Evolutionary conservation across 2,797 vertebrate species (phyloP), one percentile per base, ranked within the genome.

Genomic region (Sylvia borin): DNA sequence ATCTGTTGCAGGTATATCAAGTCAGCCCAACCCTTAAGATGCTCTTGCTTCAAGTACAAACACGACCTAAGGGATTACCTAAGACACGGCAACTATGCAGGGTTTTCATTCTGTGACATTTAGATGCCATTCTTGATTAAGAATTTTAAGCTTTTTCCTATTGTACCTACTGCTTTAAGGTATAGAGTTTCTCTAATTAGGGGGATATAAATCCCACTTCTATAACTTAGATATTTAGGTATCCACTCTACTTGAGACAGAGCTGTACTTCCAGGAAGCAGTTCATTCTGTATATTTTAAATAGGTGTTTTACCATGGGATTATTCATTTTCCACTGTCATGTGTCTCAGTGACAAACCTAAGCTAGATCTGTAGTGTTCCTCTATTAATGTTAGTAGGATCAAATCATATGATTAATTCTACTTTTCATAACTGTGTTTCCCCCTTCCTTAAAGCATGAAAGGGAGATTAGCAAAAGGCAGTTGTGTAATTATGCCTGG

Each of bases 21-120:
- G 38, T 91, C 80, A 81, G 85, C 94, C 91, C 95, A 94, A 34
- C 96, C 93, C 79, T 88, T 84, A 61, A 82, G 71, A 76, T 96
- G 68, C 66, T 93, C 13, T 90, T 75, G 34, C 54, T 88, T 96
- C 97, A 97, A 96, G 97, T 97, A 88, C 71, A 91, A 82, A 95
- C 95, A 97, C 0, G 96, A 96, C 91, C 61, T 16, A 51, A 88
- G 15, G 57, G 76, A 73, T 95, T 93, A 90, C 64, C 31, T 82
- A 84, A 96, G 83, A 81, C 31, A 15, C 1, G 7, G 60, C 79
- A 95, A 4, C 80, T 85, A 27, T 43, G 58, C 6, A 14, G 48
- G 57, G 42, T 81, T 92, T 90, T 93, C 17, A 11, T 84, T 90
- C 66, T 88, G 58, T 76, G 60, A 91, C 71, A 65, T 64, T 51